Evolutionary conservation across 1,140 invertebrate genomes (phyloP), one percentile per base, ranked within the genome.

Genomic region (Protaetia brevitarsis): DNA sequence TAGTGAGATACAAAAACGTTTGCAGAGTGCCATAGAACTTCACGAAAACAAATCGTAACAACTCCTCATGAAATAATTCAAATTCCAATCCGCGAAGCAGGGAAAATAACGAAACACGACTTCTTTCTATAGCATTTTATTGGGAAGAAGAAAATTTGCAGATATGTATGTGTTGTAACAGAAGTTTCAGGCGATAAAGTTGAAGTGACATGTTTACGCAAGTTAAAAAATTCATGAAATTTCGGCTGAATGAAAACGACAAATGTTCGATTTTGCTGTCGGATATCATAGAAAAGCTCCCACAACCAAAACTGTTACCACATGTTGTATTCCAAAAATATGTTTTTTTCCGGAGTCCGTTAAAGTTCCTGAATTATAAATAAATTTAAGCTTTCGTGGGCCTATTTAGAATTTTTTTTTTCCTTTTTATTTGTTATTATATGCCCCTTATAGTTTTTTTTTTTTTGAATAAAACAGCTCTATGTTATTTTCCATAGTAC

Each of bases 131-230:
- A 7, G 31, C 31, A 34, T 34, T 34, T 34, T 34, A 7, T 7
- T 34, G 31, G 31, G 31, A 34, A 34, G n/a, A 34, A 34, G 31
- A 34, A 34, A 34, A 34, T n/a, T 34, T 34, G n/a, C 31, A 34
- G n/a, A 34, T 34, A 34, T 34, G n/a, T 34, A 34, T 34, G 31
- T 34, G 7, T 34, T 34, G 45, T 10, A 56, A 56, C 45, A 56
- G 45, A 19, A 8, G 45, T 56, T 56, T 56, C 45, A 56, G 45
- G 19, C 45, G 45, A 56, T 56, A 19, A 56, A 56, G 45, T 19
- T 56, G 45, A 56, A 56, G 45, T 56, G 45, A 56, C 45, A 56
- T 10, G 45, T 8, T 56, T 56, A 56, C 45, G 16, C 45, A 56
- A 56, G 45, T 16, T 56, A 19, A 56, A 56, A 56, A 56, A 56